These are phyloP conservation scores for Montifringilla adamsi DNA, from an alignment of 2,113 vertebrate genomes.

Conservation along the genomic window DNA sequence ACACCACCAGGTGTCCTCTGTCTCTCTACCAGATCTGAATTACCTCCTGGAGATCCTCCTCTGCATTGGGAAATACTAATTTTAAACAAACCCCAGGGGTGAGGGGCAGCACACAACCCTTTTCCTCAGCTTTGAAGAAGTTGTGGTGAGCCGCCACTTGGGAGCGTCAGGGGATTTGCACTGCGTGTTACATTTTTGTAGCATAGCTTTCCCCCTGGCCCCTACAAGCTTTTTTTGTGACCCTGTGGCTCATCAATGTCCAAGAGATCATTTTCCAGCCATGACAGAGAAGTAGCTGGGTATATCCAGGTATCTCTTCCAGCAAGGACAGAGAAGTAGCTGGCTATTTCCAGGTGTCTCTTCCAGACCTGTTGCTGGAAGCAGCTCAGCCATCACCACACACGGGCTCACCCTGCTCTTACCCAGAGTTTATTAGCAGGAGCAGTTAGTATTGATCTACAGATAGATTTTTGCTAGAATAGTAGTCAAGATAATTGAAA, in stretches of 20 bases:
- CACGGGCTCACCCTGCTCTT: not conserved
- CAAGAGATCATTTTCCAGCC: not conserved
- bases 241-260: not conserved
- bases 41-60: not conserved
- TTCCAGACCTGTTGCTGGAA: not conserved
- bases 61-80: not conserved
- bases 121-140: not conserved
- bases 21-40: not conserved
- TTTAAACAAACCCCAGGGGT: not conserved
- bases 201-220: rapidly evolving
- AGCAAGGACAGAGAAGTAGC: not conserved
- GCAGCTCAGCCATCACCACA: not conserved
- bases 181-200: not conserved
- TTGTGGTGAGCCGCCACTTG: not conserved
- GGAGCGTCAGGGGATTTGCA: not conserved
- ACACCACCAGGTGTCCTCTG: conserved; percentile 13
- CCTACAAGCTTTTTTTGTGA: not conserved
- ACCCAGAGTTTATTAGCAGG: not conserved
- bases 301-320: not conserved
- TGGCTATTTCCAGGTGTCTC: not conserved
- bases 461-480: not conserved
- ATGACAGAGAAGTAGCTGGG: not conserved
- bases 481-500: not conserved
- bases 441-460: not conserved
- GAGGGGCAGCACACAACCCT: not conserved